Evolutionary conservation across 2,113 vertebrate genomes (phyloP).

Genomic region (Lamprologus lemairii): DNA sequence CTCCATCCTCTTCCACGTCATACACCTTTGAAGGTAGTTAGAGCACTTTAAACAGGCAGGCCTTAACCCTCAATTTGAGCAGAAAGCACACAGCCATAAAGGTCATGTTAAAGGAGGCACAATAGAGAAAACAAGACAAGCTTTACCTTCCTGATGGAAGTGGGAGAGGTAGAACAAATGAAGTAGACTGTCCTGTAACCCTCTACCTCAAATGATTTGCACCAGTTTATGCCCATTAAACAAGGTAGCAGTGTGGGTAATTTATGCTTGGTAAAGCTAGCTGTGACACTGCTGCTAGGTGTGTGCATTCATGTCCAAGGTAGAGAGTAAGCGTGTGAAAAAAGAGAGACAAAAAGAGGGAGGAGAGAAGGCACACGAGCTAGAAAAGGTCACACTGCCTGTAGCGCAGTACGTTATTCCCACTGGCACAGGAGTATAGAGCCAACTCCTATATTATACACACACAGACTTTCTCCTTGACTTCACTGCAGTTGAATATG

Average conservation of each 20-base stretch:
- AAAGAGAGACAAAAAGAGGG: background rate
- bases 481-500: conserved; percentile 50
- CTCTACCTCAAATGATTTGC: conserved; percentile 26
- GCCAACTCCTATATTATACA: conserved; percentile 45
- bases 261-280: conserved; percentile 40
- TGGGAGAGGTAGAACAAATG: conserved; percentile 5
- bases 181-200: conserved; percentile 14
- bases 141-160: conserved; percentile 23
- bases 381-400: conserved; percentile 65
- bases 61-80: conserved; percentile 39
- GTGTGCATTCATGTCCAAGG: conserved; percentile 8
- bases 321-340: conserved; percentile 29
- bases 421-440: conserved; percentile 51
- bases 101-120: conserved; percentile 48
- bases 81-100: conserved; percentile 39
- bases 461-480: conserved; percentile 44
- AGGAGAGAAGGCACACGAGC: conserved; percentile 28
- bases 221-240: conserved; percentile 37
- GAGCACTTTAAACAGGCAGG: conserved; percentile 18
- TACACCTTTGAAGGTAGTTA: conserved; percentile 2
- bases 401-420: conserved; percentile 63
- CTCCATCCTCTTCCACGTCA: background rate
- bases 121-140: conserved; percentile 19
- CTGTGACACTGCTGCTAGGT: conserved; percentile 29
- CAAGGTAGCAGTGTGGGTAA: conserved; percentile 28